A percentile compares a stretch with the other conserved stretches of the same genome.
These are phyloP conservation scores for Caenorhabditis macrosperma DNA, from an alignment of 2,888 invertebrate genomes.

Conservation along the genomic window DNA sequence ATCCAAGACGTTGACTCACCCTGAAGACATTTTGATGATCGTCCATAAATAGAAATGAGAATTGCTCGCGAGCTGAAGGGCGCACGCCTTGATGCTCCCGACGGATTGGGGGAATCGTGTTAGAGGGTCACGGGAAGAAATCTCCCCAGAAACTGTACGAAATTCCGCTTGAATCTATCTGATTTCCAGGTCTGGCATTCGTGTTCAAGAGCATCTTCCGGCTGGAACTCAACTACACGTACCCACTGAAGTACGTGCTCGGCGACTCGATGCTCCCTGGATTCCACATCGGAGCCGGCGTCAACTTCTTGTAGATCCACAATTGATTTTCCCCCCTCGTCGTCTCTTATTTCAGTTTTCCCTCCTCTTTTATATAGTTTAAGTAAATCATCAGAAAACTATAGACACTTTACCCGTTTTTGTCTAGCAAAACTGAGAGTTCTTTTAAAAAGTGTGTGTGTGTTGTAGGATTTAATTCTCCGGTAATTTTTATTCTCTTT, in stretches of 20 bases:
- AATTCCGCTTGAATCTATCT: too few relatives aligned
- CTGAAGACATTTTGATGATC: too few relatives aligned
- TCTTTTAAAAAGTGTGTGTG: too few relatives aligned
- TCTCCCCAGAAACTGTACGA: too few relatives aligned
- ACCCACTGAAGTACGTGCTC: constrained; percentile 86
- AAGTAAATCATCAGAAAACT: neutral
- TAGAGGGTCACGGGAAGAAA: too few relatives aligned
- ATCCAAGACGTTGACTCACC: too few relatives aligned
- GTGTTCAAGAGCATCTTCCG: constrained; percentile 73
- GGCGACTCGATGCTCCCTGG: constrained; percentile 74
- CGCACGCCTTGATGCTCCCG: too few relatives aligned
- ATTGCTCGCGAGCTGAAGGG: too few relatives aligned
- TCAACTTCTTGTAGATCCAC: constrained; percentile 71
- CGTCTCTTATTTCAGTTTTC: neutral
- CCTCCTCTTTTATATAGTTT: neutral
- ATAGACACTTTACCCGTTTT: too few relatives aligned
- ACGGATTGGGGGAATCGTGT: too few relatives aligned
- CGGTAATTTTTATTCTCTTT: neutral
- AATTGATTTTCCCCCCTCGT: neutral
- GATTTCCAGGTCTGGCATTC: constrained; percentile 68
- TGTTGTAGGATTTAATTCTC: constrained; percentile 17
- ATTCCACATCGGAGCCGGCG: constrained; percentile 77
- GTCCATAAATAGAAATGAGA: too few relatives aligned
- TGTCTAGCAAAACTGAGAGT: too few relatives aligned
- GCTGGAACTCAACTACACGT: constrained; percentile 94